Evolutionary conservation across 2,888 invertebrate species (phyloP).

Genomic region (Harpalus rufipes): DNA sequence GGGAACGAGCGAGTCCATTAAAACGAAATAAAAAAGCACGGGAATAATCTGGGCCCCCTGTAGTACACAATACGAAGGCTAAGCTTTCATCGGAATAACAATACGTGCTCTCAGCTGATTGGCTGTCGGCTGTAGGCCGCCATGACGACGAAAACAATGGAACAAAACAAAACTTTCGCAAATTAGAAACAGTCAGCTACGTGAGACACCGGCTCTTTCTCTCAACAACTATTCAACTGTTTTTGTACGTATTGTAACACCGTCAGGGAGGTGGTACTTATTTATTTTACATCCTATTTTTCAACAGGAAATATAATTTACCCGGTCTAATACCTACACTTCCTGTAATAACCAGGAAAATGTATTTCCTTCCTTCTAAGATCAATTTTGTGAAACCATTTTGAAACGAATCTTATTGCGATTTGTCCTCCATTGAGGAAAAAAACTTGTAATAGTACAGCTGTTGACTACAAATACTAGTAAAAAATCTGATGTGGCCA

Average conservation of each 20-base stretch:
- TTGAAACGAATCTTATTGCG: not conserved
- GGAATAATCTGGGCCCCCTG: slow-evolving; percentile 72
- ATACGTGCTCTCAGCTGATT: slow-evolving; percentile 73
- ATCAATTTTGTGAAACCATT: not conserved
- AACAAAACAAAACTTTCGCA: slow-evolving; percentile 71
- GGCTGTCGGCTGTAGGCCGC: slow-evolving; percentile 71
- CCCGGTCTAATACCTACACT: not conserved
- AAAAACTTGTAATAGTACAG: too few relatives aligned
- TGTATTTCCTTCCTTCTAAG: not conserved
- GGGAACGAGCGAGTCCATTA: slow-evolving; percentile 72
- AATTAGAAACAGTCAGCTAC: slow-evolving; percentile 59
- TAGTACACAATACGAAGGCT: slow-evolving; percentile 72
- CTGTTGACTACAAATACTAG: too few relatives aligned
- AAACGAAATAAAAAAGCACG: slow-evolving; percentile 73
- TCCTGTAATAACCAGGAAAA: slow-evolving; percentile 1
- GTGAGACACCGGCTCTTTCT: slow-evolving; percentile 17
- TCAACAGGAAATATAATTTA: not conserved
- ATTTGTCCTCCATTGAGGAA: too few relatives aligned
- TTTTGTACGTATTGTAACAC: not conserved
- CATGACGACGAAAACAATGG: slow-evolving; percentile 73
- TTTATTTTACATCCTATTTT: slow-evolving; percentile 4
- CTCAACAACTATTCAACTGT: not conserved
- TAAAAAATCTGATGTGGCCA: too few relatives aligned
- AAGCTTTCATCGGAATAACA: slow-evolving; percentile 73
- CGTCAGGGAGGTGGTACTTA: not conserved